Base-by-base conservation (phyloP, 2,113 vertebrate genomes). In the Amazona vittata region DNA sequence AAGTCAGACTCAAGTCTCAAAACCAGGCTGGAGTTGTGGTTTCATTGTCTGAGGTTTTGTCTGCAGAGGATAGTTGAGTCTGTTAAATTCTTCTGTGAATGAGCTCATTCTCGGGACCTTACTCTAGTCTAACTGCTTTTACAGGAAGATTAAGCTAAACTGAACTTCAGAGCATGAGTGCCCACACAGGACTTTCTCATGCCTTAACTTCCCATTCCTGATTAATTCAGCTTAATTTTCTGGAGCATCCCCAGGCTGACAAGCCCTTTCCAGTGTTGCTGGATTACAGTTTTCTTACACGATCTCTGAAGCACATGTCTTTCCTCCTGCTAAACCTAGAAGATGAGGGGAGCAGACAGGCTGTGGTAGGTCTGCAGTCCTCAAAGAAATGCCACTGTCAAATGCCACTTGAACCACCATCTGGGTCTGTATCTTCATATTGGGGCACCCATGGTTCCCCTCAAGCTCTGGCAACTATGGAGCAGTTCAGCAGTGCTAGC, bases 141-240 rank as follows among this genome's bases (percentile, higher is more conserved):
- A 81, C 67, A 62, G 73, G 64, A 84, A 86, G 77, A 89, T 89
- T 78, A 94, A 91, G 31, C 82, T 91, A 49, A 92, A 84, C 64
- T 83, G 76, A 87, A 60, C 84, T 91, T 89, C 74, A 86, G 87
- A 91, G 65, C 5, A 1, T 16, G 9, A 82, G 25, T 4, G 4
- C 87, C 65, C 64, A 53, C 81, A 68, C 33, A 74, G 65, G 69
- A 39, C 50, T 75, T 91, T 84, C 84, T 95, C 63, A 37, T 81
- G 41, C 64, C 55, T 33, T 78, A 64, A 85, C 77, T 95, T 89
- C 74, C 63, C 15, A 25, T 60, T 95, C 15, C 65, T 97, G 50
- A 93, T 93, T 94, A 89, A 93, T 75, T 78, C 78, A 87, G 46
- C 21, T 55, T 87, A 89, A 91, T 91, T 94, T 96, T 93, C 78